Base-by-base conservation (phyloP, 1,140 invertebrate species). In the Lamellibrachia luymesi region DNA sequence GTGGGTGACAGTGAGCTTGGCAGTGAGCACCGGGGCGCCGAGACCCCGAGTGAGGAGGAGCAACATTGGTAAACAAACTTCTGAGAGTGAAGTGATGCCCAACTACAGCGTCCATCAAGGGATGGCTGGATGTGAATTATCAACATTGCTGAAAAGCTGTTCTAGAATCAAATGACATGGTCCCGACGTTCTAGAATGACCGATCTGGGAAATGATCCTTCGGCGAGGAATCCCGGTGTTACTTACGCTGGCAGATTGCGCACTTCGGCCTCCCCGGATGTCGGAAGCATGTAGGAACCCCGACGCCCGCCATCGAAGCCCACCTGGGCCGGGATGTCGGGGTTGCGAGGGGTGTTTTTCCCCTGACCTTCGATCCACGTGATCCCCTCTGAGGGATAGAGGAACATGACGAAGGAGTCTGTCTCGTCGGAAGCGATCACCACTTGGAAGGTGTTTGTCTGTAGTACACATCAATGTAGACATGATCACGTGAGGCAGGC, bases 251-350 rank as follows among this genome's bases (percentile, higher is more conserved):
- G 97, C 94, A 98, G 96, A 95, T 97, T 97, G 94, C 96, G 96
- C 94, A 98, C 98, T 96, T 98, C 98, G 96, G 98, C 98, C 27
- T 98, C 98, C 64, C 98, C 98, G 38, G 98, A 99, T 51, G 98
- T 98, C 93, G 97, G 97, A 1, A 99, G 96, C 6, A 97, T 97
- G 0, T 93, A 90, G 94, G 97, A 97, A 50, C 97, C 96, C 94
- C 97, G 97, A 50, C 97, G 96, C 90, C 97, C 97, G 27, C 98
- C 97, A 93, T 99, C 97, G 94, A 99, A 98, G n/a, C 98, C 98
- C 92, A 98, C 98, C 96, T 99, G 98, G 25, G 98, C 98, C 94
- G 98, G 97, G 0, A 98, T 98, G 95, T 99, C 98, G 8, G 91
- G 2, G 98, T 98, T 5, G 98, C 94, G 50, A 7, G 97, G 97